These are phyloP conservation scores for Corythornis madagascariensis DNA, from an alignment of 2,113 vertebrate species.

Conservation along the genomic window DNA sequence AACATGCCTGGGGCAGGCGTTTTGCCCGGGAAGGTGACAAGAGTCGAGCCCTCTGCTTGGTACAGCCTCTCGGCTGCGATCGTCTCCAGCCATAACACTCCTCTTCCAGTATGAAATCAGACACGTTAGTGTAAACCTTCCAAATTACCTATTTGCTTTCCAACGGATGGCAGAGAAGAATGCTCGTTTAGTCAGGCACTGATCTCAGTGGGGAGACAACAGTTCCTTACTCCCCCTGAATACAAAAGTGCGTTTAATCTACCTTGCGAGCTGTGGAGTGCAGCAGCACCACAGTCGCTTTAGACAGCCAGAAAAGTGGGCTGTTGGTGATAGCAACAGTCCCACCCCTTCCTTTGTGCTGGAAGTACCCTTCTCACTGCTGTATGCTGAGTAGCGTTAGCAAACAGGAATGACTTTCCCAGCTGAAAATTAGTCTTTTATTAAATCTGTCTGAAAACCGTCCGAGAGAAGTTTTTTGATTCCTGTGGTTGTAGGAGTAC, in stretches of 20 bases:
- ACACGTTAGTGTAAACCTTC: slow-evolving; percentile 4
- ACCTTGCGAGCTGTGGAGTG: not conserved
- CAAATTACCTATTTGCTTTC: slow-evolving; percentile 23
- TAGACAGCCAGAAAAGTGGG: not conserved
- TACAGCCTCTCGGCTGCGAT: not conserved
- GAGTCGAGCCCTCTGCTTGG: not conserved
- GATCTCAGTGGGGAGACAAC: slow-evolving; percentile 1
- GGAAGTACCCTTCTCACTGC: not conserved
- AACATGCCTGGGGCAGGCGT: rapidly evolving
- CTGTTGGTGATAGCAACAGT: rapidly evolving
- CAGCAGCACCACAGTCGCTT: not conserved
- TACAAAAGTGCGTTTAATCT: slow-evolving; percentile 39
- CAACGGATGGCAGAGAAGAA: not conserved
- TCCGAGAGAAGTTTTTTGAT: not conserved
- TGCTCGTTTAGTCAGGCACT: not conserved
- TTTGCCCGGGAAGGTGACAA: not conserved
- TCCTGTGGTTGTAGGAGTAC: rapidly evolving
- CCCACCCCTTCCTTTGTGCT: not conserved
- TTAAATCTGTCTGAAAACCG: not conserved
- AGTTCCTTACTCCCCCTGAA: not conserved
- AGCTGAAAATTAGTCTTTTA: not conserved
- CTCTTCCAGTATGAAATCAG: not conserved
- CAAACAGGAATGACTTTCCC: not conserved
- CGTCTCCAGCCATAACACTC: not conserved
- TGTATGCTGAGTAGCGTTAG: not conserved